Evolutionary conservation across 1,140 invertebrate genomes (phyloP).

Genomic region (fruit fly (Drosophila melanogaster)): Release_6_plus_ISO1_MT NT_033779.5:5784501-5785000

Average conservation of each 20-base stretch:
- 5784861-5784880: too few relatives aligned
- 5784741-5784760: conserved; percentile 41
- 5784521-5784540: conserved; percentile 31
- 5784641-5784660: neutral
- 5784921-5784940: too few relatives aligned
- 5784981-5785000: neutral
- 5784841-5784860: neutral
- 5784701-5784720: conserved; percentile 11
- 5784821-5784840: neutral
- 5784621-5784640: neutral
- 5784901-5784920: too few relatives aligned
- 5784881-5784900: too few relatives aligned
- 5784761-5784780: conserved; percentile 13
- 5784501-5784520: conserved; percentile 66
- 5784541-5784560: conserved; percentile 3
- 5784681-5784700: conserved; percentile 16
- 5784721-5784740: conserved; percentile 23
- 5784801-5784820: neutral
- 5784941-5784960: too few relatives aligned
- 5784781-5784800: neutral
- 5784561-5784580: neutral
- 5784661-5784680: neutral
- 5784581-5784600: neutral
- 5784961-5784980: too few relatives aligned
- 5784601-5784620: neutral